Evolutionary conservation across 2,888 invertebrate genomes (phyloP), one percentile per base, ranked within the genome.

Genomic region (Gasteruption jaculator): DNA sequence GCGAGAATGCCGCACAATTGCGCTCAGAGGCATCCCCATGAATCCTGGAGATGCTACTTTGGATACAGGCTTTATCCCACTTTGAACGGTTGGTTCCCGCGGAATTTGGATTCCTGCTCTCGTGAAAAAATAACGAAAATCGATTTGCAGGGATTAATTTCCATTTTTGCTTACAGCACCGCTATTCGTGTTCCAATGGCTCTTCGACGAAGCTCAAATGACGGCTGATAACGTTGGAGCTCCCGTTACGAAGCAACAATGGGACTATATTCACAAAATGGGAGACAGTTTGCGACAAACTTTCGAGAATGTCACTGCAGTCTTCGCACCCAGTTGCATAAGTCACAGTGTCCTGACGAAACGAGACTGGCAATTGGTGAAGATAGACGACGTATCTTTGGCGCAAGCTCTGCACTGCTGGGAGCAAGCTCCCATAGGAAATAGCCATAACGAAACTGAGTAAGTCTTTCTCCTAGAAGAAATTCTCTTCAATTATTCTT

Each of bases 181-280:
- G 0, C 76, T 94, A 18, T 95, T 94, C 68, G 85, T 95, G 16
- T 91, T 94, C 67, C 94, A 94, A 78, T 93, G 92, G 82, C 76
- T 94, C 35, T 94, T 92, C 68, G 94, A 95, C 68, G 92, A 93
- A 63, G 93, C 93, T 3, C 94, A 94, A 74, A 84, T 95, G 78
- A 83, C 88, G 20, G 91, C 89, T 0, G 91, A 92, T 68, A 93
- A 93, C 58, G 90, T 94, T 2, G 88, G 90, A 0, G 83, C 90
- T 0, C 92, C 92, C 1, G 83, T 89, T 2, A 86, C 91, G 10
- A 86, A 89, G 39, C 84, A 87, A 44, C 93, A 94, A 61, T 94
- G 93, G 93, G 88, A 92, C 58, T 91, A 91, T 58, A 91, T 94
- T 45, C 91, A 93, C 64, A 83, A 85, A 62, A 87, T 92, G 75